Conservation (phyloP, 2,888 invertebrate species). For the Ariolimax columbianus region DNA sequence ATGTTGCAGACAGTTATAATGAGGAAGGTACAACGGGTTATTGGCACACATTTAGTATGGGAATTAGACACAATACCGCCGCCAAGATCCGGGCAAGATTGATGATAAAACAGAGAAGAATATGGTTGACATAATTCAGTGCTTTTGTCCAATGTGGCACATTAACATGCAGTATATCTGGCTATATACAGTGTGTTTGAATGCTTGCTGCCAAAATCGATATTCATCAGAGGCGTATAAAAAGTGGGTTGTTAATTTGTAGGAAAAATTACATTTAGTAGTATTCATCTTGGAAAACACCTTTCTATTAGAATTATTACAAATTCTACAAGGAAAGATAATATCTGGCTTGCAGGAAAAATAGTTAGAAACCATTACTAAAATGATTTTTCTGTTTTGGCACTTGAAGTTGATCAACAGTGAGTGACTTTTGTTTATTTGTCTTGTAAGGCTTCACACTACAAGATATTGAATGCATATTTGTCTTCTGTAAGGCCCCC, state of each 20-base stretch:
- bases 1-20: neutral
- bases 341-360: no score
- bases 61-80: constrained; percentile 47
- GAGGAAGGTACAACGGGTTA: constrained; percentile 12
- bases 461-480: neutral
- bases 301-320: no score
- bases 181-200: no score
- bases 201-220: no score
- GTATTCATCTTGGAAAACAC: no score
- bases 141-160: neutral
- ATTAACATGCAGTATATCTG: neutral
- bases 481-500: neutral
- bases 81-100: constrained; percentile 32
- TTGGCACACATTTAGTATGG: constrained; percentile 20
- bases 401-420: neutral
- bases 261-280: no score
- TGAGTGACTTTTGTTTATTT: constrained; percentile 54
- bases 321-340: no score
- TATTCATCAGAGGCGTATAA: no score
- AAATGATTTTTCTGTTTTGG: no score
- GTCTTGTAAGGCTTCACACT: neutral
- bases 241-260: no score
- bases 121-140: neutral
- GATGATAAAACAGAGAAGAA: constrained; percentile 16
- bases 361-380: neutral